Evolutionary conservation across 2,797 vertebrate genomes (phyloP).

Genomic region (Cuniculus paca): DNA sequence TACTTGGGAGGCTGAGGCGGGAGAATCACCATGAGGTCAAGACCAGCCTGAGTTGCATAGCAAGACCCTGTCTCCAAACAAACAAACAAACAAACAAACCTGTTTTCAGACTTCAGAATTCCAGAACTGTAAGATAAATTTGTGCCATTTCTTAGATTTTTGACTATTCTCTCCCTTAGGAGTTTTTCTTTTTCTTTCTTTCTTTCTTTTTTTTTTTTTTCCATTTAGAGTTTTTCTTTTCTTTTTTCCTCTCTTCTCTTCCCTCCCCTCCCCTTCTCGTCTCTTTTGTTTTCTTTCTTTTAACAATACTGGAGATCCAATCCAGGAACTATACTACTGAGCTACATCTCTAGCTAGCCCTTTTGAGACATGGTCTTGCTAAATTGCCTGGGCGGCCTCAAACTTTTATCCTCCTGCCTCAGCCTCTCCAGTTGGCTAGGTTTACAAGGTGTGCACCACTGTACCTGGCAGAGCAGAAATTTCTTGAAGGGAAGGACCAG

Average conservation of each 20-base stretch:
- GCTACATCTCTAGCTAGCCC: background rate
- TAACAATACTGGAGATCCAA: background rate
- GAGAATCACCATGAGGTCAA: background rate
- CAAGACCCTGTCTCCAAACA: background rate
- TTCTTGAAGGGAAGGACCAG: background rate
- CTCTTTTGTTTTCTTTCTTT: background rate
- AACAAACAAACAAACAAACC: background rate
- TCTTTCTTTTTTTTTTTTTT: background rate
- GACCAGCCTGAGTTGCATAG: background rate
- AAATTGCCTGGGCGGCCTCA: background rate
- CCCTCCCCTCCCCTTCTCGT: no score
- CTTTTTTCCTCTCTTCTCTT: background rate
- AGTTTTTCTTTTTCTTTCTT: background rate
- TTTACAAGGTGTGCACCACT: background rate
- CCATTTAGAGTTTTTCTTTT: background rate
- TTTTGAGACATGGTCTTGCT: background rate
- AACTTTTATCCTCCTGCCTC: background rate
- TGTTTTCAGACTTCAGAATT: background rate
- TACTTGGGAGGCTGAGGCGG: background rate
- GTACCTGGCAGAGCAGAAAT: background rate
- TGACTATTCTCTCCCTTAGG: background rate
- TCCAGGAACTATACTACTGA: background rate
- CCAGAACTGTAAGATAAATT: background rate
- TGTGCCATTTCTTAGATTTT: background rate
- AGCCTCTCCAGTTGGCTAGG: background rate